Evolutionary conservation across 2,113 vertebrate genomes (phyloP), one percentile per base, ranked within the genome.

Genomic region (Chionomys nivalis): DNA sequence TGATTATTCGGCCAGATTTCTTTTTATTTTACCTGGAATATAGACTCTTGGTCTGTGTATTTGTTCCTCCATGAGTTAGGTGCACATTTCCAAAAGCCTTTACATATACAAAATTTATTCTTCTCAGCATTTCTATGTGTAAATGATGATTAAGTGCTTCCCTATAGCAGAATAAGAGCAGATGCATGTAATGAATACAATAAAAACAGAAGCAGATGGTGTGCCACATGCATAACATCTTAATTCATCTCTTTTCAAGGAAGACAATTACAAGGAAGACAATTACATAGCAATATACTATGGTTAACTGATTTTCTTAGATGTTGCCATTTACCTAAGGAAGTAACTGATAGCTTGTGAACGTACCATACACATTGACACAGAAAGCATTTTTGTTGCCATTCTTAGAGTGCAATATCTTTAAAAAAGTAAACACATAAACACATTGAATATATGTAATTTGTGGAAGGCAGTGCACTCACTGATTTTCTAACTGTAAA

Each of bases 171-270:
- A 98, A 97, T 98, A 98, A 98, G 96, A 98, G 97, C 98, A 98
- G 98, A 98, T 98, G 98, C 96, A 97, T 96, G 82, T 92, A 90
- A 97, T 97, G 94, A 98, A 98, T 97, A 97, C 97, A 97, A 98
- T 93, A 98, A 98, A 98, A 98, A 94, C 97, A 98, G 95, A 97
- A 98, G 95, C 98, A 99, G 98, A 98, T 98, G 98, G 98, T 61
- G 61, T 96, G 96, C 96, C 93, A 96, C 97, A 97, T 97, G 97
- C 95, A 92, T 98, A 98, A 98, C 97, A 98, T 98, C 98, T 98
- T 98, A 98, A 98, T 98, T 98, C 98, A 97, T 98, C 96, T 81
- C 52, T 98, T 95, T 98, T 98, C 98, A 98, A 98, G 90, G 63
- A 95, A 92, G 75, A 87, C 76, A 98, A 98, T 98, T 97, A 98